Conservation (phyloP, 2,113 vertebrate genomes). For the Glaucomys volans region DNA sequence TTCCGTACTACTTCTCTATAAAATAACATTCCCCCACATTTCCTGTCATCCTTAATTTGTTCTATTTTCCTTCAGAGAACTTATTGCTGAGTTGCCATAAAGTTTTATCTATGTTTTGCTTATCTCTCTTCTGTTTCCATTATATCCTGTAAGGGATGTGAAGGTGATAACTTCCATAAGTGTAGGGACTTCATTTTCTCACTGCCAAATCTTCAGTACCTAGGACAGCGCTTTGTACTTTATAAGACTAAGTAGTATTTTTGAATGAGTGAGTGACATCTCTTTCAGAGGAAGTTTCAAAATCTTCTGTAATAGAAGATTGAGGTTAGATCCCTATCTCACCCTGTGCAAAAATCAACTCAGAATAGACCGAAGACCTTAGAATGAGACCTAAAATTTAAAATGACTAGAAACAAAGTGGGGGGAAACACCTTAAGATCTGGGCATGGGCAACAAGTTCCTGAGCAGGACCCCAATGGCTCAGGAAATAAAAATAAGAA, state of each 20-base stretch:
- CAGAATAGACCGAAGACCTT: background rate
- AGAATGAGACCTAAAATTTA: background rate
- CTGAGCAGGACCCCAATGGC: background rate
- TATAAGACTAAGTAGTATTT: background rate
- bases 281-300: background rate
- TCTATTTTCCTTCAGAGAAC: background rate
- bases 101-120: background rate
- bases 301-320: background rate
- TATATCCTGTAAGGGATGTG: background rate
- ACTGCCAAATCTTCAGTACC: background rate
- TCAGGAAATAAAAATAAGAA: background rate
- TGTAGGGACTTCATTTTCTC: background rate
- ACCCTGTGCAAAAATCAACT: background rate
- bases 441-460: background rate
- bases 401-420: background rate
- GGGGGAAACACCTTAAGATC: background rate
- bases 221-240: background rate
- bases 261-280: background rate
- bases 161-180: background rate
- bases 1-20: background rate
- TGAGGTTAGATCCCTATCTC: background rate
- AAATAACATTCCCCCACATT: background rate
- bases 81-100: background rate
- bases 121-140: background rate
- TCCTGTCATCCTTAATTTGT: background rate